phyloP scores from a whole-genome alignment of 2,113 vertebrate species.

The Vulpes vulpes region DNA sequence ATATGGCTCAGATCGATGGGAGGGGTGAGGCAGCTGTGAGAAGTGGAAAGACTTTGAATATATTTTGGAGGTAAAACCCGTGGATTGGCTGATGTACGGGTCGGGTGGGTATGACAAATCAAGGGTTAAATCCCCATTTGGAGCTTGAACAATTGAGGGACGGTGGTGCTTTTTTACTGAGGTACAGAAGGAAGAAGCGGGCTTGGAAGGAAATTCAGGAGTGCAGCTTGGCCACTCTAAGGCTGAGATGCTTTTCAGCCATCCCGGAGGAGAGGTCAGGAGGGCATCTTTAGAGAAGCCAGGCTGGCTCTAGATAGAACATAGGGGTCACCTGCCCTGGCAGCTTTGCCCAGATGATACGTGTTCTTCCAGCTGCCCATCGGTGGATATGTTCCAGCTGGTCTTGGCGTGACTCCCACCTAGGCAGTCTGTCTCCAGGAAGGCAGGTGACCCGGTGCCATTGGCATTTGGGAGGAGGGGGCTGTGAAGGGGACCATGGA shows the following conservation, averaged over 20 bases:
- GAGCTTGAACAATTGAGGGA: background rate
- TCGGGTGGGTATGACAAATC: rapidly evolving
- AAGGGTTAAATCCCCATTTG: background rate
- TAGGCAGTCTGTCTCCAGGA: background rate
- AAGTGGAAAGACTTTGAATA: rapidly evolving
- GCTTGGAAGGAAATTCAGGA: background rate
- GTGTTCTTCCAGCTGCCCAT: background rate
- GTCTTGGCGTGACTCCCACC: background rate
- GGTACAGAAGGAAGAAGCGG: background rate
- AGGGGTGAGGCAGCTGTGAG: rapidly evolving
- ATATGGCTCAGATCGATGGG: no score
- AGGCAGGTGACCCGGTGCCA: background rate
- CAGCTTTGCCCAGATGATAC: background rate
- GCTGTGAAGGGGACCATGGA: background rate
- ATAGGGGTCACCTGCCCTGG: background rate
- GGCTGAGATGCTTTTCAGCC: background rate
- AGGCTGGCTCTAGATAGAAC: rapidly evolving
- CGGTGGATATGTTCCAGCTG: background rate
- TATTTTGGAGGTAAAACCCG: background rate
- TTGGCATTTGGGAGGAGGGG: background rate
- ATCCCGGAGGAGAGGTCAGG: background rate
- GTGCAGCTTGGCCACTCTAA: background rate
- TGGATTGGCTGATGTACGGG: no score
- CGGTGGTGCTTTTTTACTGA: background rate
- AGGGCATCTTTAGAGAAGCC: background rate